Base-by-base conservation (phyloP, 1,140 invertebrate genomes). In the Diorhabda sublineata region DNA sequence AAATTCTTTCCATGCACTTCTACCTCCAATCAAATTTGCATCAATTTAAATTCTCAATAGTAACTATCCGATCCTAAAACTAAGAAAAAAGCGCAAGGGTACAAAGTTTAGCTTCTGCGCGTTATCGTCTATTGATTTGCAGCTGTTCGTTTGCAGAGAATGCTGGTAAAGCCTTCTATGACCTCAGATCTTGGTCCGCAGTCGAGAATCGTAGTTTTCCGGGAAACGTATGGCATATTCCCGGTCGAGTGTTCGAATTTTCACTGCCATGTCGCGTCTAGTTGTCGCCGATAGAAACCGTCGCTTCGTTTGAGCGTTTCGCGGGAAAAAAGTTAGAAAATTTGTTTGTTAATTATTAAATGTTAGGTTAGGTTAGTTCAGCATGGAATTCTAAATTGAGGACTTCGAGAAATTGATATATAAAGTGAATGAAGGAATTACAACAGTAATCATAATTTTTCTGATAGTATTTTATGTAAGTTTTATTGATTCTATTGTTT, bases 141-240 rank as follows among this genome's bases (percentile, higher is more conserved):
- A 65, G 42, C 64, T 43, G 44, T 65, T 45, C 45, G 64, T 42
- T 65, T 65, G 64, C 64, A 65, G 45, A 44, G 64, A 65, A 44
- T 65, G 64, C 64, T 65, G 64, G 64, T 41, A 65, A 65, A 65
- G 64, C 62, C 64, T 47, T 58, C 52, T 65, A 56, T 65, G 64
- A 65, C 64, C 64, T 65, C 47, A 45, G 47, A 58, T 58, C 64
- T 47, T 52, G 47, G 47, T 52, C 64, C 64, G 64, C 64, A 65
- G 64, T 65, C 52, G 64, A 65, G 64, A 65, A 9, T 65, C 5
- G 64, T 42, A 52, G 8, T 57, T 42, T 44, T 62, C 3, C 52
- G 45, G 47, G 56, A 52, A 41, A 57, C 26, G 56, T 58, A 11
- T n/a, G 47, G 47, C 4, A n/a, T 61, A 41, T 61, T 43, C 59